phyloP scores from a whole-genome alignment of 2,797 vertebrate species.

The Podarcis lilfordi region DNA sequence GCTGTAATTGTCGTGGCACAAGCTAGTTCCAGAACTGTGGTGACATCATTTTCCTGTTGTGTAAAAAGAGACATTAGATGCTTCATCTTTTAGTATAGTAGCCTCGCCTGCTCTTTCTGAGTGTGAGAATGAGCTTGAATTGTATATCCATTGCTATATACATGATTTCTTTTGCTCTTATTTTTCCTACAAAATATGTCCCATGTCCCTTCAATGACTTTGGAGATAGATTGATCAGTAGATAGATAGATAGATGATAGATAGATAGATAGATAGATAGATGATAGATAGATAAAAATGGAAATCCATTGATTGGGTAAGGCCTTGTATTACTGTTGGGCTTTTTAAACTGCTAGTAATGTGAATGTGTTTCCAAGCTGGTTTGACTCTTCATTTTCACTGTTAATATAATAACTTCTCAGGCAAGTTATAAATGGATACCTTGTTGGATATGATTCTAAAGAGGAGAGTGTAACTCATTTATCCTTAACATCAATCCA shows the following conservation, averaged over 20 bases:
- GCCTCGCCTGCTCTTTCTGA: not conserved
- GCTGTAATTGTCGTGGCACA: not conserved
- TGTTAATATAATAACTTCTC: conserved; percentile 5
- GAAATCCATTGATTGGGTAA: not conserved
- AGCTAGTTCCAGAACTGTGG: not conserved
- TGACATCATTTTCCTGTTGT: conserved; percentile 20
- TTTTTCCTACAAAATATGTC: not conserved
- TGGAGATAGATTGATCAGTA: not conserved
- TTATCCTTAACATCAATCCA: not conserved
- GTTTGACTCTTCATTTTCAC: not conserved
- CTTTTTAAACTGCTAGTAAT: not conserved
- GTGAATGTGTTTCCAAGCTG: not conserved
- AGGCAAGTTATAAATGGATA: conserved; percentile 1
- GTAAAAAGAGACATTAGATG: conserved; percentile 8
- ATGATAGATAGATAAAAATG: not conserved
- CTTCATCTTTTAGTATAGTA: not conserved
- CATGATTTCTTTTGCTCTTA: not conserved
- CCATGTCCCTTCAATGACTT: not conserved
- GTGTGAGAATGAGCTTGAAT: not conserved
- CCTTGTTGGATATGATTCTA: conserved; percentile 2
- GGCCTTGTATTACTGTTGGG: not conserved
- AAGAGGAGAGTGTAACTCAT: not conserved
- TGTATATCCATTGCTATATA: too few relatives aligned
- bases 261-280: not conserved
- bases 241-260: not conserved